Conservation (phyloP, 2,888 invertebrate genomes). For the Epistrophella euchroma region DNA sequence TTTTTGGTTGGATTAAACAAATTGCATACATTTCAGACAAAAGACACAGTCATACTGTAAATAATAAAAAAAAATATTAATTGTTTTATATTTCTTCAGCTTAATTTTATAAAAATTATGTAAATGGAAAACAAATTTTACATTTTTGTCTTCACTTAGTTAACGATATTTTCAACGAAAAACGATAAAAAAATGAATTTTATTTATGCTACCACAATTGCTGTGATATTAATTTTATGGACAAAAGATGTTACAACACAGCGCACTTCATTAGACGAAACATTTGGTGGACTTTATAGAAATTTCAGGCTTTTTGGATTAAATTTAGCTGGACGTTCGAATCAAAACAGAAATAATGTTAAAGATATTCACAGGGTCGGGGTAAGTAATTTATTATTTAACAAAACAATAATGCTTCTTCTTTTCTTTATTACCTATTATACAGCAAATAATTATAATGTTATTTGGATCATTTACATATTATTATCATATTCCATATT, state of each 20-base stretch:
- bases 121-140: neutral
- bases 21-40: neutral
- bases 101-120: neutral
- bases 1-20: neutral
- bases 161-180: neutral
- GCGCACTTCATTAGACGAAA: conserved; percentile 35
- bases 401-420: conserved; percentile 1
- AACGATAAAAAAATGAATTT: conserved; percentile 19
- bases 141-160: conserved; percentile 16
- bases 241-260: conserved; percentile 17
- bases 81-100: neutral
- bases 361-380: conserved; percentile 17
- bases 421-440: neutral
- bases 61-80: neutral
- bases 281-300: conserved; percentile 25
- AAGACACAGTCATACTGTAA: no score
- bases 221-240: neutral
- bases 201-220: conserved; percentile 8
- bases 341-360: conserved; percentile 10
- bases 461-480: neutral
- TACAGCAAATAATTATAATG: neutral
- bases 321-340: conserved; percentile 12
- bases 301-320: conserved; percentile 5
- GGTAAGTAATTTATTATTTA: conserved; percentile 15
- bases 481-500: no score